phyloP scores from a whole-genome alignment of 2,113 vertebrate genomes.

The Hiodon tergisus region DNA sequence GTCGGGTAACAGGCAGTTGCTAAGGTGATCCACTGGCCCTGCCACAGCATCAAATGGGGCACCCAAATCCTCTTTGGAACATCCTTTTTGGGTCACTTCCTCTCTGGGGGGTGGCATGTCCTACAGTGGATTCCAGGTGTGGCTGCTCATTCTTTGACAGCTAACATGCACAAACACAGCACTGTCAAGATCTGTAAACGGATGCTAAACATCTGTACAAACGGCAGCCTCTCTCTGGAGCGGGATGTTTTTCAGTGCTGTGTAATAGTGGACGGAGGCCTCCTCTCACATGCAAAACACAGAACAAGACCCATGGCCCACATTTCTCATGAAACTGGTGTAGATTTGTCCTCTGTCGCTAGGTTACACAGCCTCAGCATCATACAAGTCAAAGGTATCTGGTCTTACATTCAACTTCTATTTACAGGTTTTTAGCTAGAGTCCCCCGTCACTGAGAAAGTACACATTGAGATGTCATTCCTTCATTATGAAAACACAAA shows the following conservation, averaged over 20 bases:
- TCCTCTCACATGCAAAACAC: slow-evolving; percentile 1
- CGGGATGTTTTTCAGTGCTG: neutral
- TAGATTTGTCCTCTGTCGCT: neutral
- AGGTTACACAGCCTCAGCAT: neutral
- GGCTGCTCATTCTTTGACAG: neutral
- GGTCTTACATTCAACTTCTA: slow-evolving; percentile 21
- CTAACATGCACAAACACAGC: neutral
- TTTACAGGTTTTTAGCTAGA: neutral
- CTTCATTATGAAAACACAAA: too few species aligned
- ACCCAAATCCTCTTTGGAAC: neutral
- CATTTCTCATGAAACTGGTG: neutral
- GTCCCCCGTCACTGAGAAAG: too few species aligned
- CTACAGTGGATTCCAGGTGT: neutral
- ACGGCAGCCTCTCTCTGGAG: neutral
- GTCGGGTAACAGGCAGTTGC: neutral
- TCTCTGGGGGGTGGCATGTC: neutral
- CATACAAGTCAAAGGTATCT: neutral
- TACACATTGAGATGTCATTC: too few species aligned
- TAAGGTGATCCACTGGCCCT: neutral
- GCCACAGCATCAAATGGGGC: neutral
- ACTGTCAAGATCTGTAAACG: neutral
- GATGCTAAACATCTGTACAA: slow-evolving; percentile 11
- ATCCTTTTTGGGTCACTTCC: slow-evolving; percentile 1
- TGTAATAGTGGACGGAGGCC: neutral
- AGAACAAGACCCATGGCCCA: neutral